Evolutionary conservation across 1,140 invertebrate species (phyloP).

Genomic region (Patella vulgata): DNA sequence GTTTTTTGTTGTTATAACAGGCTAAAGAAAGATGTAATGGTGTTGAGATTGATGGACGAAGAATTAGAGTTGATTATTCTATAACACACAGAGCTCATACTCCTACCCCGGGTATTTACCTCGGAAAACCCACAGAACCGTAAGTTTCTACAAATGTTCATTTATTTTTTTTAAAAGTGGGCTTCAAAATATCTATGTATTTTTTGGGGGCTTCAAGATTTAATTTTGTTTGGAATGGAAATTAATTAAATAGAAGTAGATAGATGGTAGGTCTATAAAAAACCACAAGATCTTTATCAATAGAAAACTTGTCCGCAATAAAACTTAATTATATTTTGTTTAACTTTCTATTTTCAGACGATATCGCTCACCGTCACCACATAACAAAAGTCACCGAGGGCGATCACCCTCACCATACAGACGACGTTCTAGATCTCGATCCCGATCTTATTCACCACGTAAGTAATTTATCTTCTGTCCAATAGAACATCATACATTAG

Average conservation of each 20-base stretch:
- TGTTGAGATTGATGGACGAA: constrained; percentile 91
- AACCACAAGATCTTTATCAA: neutral
- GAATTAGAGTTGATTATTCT: constrained; percentile 95
- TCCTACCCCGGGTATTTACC: constrained; percentile 97
- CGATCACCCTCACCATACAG: constrained; percentile 76
- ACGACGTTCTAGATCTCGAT: constrained; percentile 72
- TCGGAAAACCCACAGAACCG: constrained; percentile 87
- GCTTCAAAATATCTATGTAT: neutral
- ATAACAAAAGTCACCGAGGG: constrained; percentile 41
- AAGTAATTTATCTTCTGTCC: constrained; percentile 67
- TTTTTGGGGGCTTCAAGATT: constrained; percentile 1
- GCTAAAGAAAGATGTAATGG: constrained; percentile 94
- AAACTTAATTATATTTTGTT: no score
- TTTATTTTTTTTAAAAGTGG: neutral
- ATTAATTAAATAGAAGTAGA: neutral
- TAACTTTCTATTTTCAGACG: constrained; percentile 40
- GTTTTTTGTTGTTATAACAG: constrained; percentile 40
- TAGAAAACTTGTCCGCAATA: neutral
- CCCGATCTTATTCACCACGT: constrained; percentile 82
- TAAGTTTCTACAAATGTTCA: constrained; percentile 61
- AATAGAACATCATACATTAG: no score
- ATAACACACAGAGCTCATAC: constrained; percentile 98
- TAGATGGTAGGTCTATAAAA: neutral
- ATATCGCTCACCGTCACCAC: constrained; percentile 45
- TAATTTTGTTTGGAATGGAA: neutral